Evolutionary conservation across 1,140 invertebrate genomes (phyloP).

Genomic region (Lucilia cuprina): DNA sequence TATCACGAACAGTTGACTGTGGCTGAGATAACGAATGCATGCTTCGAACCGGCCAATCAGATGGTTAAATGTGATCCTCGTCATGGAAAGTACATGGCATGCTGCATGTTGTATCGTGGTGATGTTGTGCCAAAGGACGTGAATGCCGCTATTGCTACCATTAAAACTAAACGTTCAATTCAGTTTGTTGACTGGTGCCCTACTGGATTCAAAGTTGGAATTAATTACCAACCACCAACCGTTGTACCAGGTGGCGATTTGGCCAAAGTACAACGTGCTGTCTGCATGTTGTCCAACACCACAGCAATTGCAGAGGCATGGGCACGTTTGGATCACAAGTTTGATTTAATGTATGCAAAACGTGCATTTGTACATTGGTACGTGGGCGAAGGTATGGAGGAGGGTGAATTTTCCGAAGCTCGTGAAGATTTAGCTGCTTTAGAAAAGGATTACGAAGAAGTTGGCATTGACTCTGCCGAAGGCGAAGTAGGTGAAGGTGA

Average conservation of each 20-base stretch:
- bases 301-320: conserved; percentile 83
- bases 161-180: conserved; percentile 84
- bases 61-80: conserved; percentile 94
- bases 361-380: conserved; percentile 88
- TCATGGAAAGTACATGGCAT: conserved; percentile 91
- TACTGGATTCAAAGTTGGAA: conserved; percentile 85
- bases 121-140: conserved; percentile 83
- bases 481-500: conserved; percentile 76
- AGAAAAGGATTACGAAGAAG: conserved; percentile 86
- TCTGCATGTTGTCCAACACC: conserved; percentile 82
- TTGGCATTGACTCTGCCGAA: conserved; percentile 77
- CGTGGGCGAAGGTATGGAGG: conserved; percentile 86
- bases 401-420: conserved; percentile 86
- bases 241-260: conserved; percentile 84
- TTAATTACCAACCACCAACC: conserved; percentile 82
- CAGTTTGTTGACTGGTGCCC: conserved; percentile 93
- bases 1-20: conserved; percentile 84
- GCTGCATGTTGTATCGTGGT: conserved; percentile 81
- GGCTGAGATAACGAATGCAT: conserved; percentile 89
- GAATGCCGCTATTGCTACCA: conserved; percentile 83
- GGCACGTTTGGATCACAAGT: conserved; percentile 81
- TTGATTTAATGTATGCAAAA: conserved; percentile 85
- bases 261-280: conserved; percentile 76
- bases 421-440: conserved; percentile 85
- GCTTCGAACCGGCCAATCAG: conserved; percentile 88